Conservation (phyloP, 2,113 vertebrate genomes). For the Chrysemys picta region DNA sequence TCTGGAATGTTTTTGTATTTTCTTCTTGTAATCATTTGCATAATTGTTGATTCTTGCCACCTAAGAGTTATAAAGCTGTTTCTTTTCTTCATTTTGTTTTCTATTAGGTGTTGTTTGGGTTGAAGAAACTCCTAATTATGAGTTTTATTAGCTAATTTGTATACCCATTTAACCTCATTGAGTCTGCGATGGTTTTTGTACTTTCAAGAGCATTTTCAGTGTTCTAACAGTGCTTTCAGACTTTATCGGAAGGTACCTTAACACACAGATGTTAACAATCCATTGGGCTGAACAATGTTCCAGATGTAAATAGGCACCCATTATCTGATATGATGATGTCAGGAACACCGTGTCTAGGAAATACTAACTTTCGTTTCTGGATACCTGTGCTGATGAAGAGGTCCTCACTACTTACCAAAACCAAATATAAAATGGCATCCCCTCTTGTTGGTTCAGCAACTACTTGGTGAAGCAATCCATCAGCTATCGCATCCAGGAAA, state of each 20-base stretch:
- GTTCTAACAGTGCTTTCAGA: background rate
- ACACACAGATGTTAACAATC: background rate
- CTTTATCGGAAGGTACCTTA: background rate
- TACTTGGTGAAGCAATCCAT: no score
- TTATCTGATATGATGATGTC: background rate
- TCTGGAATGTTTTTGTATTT: background rate
- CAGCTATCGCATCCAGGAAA: no score
- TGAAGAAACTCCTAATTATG: constrained; percentile 29
- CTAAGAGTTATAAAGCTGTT: background rate
- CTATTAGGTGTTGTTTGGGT: background rate
- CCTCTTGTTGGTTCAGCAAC: no score
- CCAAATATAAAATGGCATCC: no score
- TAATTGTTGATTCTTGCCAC: background rate
- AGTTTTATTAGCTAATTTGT: constrained; percentile 34
- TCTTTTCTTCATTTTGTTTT: background rate
- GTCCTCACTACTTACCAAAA: no score
- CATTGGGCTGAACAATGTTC: background rate
- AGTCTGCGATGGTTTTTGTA: background rate
- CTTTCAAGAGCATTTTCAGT: background rate
- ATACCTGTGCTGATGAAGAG: background rate
- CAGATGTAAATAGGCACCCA: background rate
- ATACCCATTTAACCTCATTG: background rate
- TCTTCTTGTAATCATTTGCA: background rate
- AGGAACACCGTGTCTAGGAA: background rate
- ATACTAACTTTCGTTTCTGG: background rate